Evolutionary conservation across 2,797 vertebrate genomes (phyloP).

Genomic region (Epinephelus coioides): DNA sequence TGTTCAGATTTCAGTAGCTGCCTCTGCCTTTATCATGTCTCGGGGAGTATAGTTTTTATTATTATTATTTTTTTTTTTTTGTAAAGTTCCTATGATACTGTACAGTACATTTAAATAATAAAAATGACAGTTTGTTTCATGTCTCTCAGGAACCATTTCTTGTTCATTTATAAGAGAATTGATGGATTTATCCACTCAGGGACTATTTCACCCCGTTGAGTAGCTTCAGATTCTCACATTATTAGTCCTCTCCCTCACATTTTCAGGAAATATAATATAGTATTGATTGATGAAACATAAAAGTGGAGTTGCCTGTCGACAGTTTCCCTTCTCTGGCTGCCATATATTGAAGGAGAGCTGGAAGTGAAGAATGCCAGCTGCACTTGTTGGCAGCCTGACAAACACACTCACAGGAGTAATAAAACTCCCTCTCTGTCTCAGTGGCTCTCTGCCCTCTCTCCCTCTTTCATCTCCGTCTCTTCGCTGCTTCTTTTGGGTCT

Average conservation of each 20-base stretch:
- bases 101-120: background rate
- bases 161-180: background rate
- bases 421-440: constrained; percentile 1
- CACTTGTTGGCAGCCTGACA: constrained; percentile 51
- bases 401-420: constrained; percentile 20
- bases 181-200: background rate
- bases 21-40: no score
- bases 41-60: no score
- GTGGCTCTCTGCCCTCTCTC: background rate
- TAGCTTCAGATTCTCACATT: background rate
- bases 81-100: background rate
- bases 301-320: constrained; percentile 13
- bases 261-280: constrained; percentile 10
- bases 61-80: no score
- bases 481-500: background rate
- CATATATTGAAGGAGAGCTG: constrained; percentile 18
- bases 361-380: constrained; percentile 49
- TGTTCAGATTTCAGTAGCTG: no score
- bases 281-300: constrained; percentile 24
- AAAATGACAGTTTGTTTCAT: background rate
- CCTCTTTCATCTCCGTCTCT: background rate
- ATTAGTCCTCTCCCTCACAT: constrained; percentile 1
- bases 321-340: constrained; percentile 31
- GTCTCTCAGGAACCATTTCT: background rate
- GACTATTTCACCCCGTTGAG: background rate